These are phyloP conservation scores for Baryphthengus martii DNA, from an alignment of 2,113 vertebrate genomes.

Conservation along the genomic window DNA sequence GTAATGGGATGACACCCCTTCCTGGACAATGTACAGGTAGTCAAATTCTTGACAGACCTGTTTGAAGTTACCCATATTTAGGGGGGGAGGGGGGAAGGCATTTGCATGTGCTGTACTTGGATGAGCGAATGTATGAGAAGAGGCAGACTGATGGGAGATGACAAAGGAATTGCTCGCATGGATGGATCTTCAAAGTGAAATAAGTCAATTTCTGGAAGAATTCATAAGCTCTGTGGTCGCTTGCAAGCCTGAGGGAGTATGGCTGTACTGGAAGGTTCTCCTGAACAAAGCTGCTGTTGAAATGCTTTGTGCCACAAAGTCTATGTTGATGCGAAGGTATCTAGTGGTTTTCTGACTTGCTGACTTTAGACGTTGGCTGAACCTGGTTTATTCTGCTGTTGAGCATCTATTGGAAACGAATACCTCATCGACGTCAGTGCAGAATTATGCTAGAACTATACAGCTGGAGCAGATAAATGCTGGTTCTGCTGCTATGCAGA, in stretches of 20 bases:
- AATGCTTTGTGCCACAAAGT: not conserved
- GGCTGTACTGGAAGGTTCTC: not conserved
- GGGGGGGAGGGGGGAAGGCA: too few species aligned
- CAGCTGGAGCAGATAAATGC: not conserved
- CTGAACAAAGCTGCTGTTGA: not conserved
- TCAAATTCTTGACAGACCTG: not conserved
- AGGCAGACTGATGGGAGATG: not conserved
- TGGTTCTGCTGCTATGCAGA: not conserved
- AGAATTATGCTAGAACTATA: not conserved
- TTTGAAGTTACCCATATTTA: not conserved
- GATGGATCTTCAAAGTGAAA: not conserved
- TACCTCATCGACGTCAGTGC: rapidly evolving
- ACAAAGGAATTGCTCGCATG: not conserved
- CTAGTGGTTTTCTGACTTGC: not conserved
- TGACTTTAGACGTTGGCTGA: not conserved
- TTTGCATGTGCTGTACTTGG: not conserved
- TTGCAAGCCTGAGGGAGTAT: not conserved
- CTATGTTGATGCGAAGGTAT: not conserved
- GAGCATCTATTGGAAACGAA: not conserved
- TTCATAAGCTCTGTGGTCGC: not conserved
- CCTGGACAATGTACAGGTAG: not conserved
- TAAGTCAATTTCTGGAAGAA: not conserved
- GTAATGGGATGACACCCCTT: not conserved
- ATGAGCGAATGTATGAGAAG: not conserved
- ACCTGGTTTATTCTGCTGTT: not conserved